These are phyloP conservation scores for Epinephelus cyanopodus DNA, from an alignment of 2,113 vertebrate genomes.

Conservation along the genomic window DNA sequence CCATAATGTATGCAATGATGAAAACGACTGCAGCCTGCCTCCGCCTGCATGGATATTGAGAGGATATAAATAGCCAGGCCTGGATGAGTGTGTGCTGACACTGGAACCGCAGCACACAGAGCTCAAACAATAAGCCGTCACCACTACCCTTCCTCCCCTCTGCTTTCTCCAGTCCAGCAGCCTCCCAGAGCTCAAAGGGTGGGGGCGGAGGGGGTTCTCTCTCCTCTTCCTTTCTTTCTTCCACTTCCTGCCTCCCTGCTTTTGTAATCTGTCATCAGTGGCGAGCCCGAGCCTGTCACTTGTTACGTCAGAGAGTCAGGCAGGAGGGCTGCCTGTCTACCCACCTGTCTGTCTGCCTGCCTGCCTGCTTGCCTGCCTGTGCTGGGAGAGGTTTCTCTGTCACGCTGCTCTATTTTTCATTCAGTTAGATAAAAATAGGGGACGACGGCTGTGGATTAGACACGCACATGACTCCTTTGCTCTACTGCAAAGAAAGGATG, in stretches of 20 bases:
- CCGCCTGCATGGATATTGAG: slow-evolving; percentile 70
- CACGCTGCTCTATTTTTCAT: slow-evolving; percentile 46
- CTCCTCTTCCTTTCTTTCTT: slow-evolving; percentile 75
- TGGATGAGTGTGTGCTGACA: slow-evolving; percentile 62
- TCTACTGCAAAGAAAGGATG: slow-evolving; percentile 17
- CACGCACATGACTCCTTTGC: slow-evolving; percentile 28
- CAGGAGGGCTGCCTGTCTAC: slow-evolving; percentile 37
- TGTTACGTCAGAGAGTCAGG: slow-evolving; percentile 59
- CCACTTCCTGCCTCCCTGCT: slow-evolving; percentile 72
- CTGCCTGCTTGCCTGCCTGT: neutral
- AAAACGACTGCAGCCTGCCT: slow-evolving; percentile 70
- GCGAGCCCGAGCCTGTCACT: slow-evolving; percentile 49
- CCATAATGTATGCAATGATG: slow-evolving; percentile 72
- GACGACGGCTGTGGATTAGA: slow-evolving; percentile 24
- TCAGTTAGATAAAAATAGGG: slow-evolving; percentile 33
- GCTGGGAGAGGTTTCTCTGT: slow-evolving; percentile 37
- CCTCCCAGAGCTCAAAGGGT: slow-evolving; percentile 45
- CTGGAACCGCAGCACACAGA: slow-evolving; percentile 68
- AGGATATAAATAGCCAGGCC: slow-evolving; percentile 79
- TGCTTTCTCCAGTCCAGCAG: slow-evolving; percentile 63
- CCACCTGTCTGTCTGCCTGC: slow-evolving; percentile 38
- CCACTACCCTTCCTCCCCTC: slow-evolving; percentile 69
- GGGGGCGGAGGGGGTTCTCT: slow-evolving; percentile 26
- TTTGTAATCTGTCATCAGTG: slow-evolving; percentile 68
- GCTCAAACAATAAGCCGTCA: slow-evolving; percentile 79